These are phyloP conservation scores for Tamandua tetradactyla DNA, from an alignment of 2,797 vertebrate genomes.

Conservation along the genomic window DNA sequence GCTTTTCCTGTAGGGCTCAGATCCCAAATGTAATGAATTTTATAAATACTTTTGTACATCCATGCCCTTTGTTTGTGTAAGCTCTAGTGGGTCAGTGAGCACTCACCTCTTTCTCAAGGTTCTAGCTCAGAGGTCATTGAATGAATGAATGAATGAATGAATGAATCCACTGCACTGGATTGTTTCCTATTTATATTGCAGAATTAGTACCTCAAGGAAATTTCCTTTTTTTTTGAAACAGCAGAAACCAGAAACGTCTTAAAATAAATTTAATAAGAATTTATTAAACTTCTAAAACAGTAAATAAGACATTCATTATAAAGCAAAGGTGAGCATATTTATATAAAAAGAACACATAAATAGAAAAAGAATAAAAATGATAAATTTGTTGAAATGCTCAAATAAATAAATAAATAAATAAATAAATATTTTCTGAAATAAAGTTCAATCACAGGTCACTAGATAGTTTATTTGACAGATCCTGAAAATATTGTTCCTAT, in stretches of 20 bases:
- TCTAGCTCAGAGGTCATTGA: too few species aligned
- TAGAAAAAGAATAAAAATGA: neutral
- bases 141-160: too few species aligned
- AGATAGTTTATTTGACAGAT: neutral
- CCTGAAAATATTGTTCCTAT: neutral
- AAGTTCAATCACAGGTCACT: neutral
- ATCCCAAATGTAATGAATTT: too few species aligned
- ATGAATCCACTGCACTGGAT: too few species aligned
- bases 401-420: too few species aligned
- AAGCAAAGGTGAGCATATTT: neutral
- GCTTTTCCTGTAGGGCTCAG: too few species aligned
- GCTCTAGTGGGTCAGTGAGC: too few species aligned
- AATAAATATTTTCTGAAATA: neutral
- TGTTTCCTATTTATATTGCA: too few species aligned
- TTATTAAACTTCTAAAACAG: neutral
- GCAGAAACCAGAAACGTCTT: neutral
- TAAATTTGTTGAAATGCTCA: neutral
- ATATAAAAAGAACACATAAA: neutral
- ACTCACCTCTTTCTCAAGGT: too few species aligned
- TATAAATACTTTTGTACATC: too few species aligned
- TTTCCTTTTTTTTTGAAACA: neutral
- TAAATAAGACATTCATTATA: too few species aligned
- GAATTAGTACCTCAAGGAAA: neutral
- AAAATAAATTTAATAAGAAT: neutral
- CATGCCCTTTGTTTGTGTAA: too few species aligned